Evolutionary conservation across 2,113 vertebrate genomes (phyloP).

Genomic region (Arenaria interpres): DNA sequence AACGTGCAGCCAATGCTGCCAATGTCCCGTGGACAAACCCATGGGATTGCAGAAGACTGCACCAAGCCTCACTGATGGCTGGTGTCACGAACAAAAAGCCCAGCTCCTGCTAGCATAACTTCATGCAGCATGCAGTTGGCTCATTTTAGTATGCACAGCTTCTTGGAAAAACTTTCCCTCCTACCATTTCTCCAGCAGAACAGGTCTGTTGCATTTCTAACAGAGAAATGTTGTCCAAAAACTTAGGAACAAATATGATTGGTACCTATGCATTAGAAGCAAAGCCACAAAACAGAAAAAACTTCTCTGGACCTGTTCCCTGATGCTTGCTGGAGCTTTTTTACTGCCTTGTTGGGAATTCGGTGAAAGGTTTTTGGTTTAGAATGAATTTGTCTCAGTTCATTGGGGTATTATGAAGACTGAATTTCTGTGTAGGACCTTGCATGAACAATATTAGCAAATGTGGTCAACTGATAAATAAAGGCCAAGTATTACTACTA

Average conservation of each 20-base stretch:
- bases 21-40: accelerated
- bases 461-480: not conserved
- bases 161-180: not conserved
- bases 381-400: not conserved
- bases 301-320: not conserved
- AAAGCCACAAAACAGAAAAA: not conserved
- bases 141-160: not conserved
- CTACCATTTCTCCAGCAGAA: not conserved
- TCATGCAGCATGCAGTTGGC: not conserved
- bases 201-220: not conserved
- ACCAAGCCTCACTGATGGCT: not conserved
- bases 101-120: not conserved
- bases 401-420: not conserved
- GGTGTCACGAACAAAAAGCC: not conserved
- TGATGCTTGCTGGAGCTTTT: not conserved
- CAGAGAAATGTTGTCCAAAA: not conserved
- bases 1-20: not conserved
- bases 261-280: not conserved
- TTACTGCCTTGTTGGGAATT: not conserved
- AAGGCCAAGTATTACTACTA: not conserved
- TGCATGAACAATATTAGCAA: not conserved
- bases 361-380: not conserved
- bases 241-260: not conserved
- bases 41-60: not conserved
- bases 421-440: not conserved